Conservation (phyloP, 2,113 vertebrate genomes). For the Pavo muticus region DNA sequence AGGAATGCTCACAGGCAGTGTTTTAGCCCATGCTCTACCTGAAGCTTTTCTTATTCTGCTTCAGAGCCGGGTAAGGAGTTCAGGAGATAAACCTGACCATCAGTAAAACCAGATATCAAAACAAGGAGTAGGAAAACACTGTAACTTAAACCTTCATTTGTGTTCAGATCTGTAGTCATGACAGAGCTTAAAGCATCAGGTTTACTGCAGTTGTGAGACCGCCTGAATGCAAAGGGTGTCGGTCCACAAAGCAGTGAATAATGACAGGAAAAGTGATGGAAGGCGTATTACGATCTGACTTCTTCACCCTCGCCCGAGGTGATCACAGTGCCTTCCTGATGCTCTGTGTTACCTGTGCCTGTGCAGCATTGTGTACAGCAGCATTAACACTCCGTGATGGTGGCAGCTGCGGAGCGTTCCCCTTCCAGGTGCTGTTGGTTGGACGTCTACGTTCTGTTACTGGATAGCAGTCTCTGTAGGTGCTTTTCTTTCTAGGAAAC, state of each 20-base stretch:
- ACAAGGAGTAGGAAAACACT: background rate
- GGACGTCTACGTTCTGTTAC: background rate
- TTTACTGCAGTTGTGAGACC: background rate
- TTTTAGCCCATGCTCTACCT: background rate
- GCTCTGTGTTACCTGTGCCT: background rate
- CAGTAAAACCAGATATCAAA: background rate
- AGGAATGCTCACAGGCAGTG: background rate
- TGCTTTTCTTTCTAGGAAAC: constrained; percentile 49
- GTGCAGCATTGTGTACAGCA: accelerated
- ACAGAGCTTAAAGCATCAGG: background rate
- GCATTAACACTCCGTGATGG: background rate
- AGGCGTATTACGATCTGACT: background rate
- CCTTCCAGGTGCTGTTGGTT: background rate
- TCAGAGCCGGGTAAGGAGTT: background rate
- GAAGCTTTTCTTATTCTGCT: background rate
- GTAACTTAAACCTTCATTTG: background rate
- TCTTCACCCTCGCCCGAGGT: background rate
- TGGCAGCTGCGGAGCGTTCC: background rate
- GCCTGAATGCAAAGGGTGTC: background rate
- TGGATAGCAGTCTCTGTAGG: background rate
- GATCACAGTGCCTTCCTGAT: background rate
- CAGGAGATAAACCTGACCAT: background rate
- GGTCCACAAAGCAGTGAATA: background rate
- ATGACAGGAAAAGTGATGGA: background rate
- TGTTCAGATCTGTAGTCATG: background rate